Conservation (phyloP, 1,140 invertebrate species). For the Plodia interpunctella region DNA sequence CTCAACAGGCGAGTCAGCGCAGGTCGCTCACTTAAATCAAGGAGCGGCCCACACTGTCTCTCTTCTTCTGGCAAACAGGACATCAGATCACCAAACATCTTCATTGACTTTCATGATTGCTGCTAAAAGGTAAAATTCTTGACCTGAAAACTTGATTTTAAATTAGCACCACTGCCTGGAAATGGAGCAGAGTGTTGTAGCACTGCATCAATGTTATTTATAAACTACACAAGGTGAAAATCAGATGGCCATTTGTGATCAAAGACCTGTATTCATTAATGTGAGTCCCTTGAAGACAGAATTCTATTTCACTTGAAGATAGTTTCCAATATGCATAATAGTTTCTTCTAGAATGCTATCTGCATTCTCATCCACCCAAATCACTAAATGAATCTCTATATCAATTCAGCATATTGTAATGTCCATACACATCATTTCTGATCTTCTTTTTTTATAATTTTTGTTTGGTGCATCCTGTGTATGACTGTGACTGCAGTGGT, state of each 20-base stretch:
- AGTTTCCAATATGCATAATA: slow-evolving; percentile 2
- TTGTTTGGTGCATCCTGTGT: neutral
- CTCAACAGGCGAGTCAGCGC: slow-evolving; percentile 37
- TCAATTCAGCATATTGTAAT: neutral
- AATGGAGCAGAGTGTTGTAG: slow-evolving; percentile 37
- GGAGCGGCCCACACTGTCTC: slow-evolving; percentile 57
- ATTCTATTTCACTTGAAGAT: neutral
- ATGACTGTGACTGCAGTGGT: neutral
- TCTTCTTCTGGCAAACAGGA: slow-evolving; percentile 29
- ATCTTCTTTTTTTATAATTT: neutral
- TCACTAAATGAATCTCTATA: neutral
- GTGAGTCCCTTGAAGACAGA: neutral
- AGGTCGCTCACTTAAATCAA: slow-evolving; percentile 42
- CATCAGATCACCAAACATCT: slow-evolving; percentile 17
- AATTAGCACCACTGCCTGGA: slow-evolving; percentile 67
- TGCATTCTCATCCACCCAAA: neutral
- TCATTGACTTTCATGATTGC: slow-evolving; percentile 28
- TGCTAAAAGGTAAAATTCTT: slow-evolving; percentile 43
- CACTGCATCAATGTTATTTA: slow-evolving; percentile 33
- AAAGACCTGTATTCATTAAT: neutral
- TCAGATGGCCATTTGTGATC: slow-evolving; percentile 19
- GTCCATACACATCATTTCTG: neutral
- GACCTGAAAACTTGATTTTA: slow-evolving; percentile 76
- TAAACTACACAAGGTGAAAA: slow-evolving; percentile 34
- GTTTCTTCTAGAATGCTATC: neutral